phyloP scores from a whole-genome alignment of 2,797 vertebrate species.

The Gymnothorax javanicus region DNA sequence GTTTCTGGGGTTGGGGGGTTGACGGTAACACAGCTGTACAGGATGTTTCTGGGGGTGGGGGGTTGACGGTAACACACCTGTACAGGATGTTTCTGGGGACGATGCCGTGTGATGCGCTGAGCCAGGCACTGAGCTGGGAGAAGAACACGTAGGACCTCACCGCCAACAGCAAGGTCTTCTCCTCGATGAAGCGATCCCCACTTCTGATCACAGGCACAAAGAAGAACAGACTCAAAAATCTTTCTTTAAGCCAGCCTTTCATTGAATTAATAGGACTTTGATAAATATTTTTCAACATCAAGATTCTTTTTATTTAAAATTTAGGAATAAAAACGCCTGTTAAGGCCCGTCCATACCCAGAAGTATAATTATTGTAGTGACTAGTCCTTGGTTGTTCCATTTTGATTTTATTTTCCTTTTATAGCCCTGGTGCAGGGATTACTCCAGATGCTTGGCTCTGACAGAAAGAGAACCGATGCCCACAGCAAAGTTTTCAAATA shows the following conservation, averaged over 20 bases:
- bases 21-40: not conserved
- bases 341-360: too few relatives aligned
- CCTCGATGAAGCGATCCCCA: constrained; percentile 92
- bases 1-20: too few relatives aligned
- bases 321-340: not conserved
- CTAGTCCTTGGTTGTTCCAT: too few relatives aligned
- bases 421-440: too few relatives aligned
- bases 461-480: too few relatives aligned
- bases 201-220: constrained; percentile 70
- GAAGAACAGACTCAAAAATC: not conserved
- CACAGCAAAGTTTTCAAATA: too few relatives aligned
- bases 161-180: constrained; percentile 93
- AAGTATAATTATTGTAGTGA: too few relatives aligned
- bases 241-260: not conserved
- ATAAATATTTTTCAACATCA: not conserved
- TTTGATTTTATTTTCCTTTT: too few relatives aligned
- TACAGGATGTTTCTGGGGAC: constrained; percentile 97
- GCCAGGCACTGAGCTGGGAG: constrained; percentile 98
- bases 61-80: constrained; percentile 72
- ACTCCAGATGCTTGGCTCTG: too few relatives aligned
- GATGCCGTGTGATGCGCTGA: constrained; percentile 97
- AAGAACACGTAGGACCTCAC: constrained; percentile 98
- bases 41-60: not conserved
- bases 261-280: not conserved
- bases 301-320: not conserved